Base-by-base conservation (phyloP, 1,140 invertebrate genomes). In the Drosophila setifemur region DNA sequence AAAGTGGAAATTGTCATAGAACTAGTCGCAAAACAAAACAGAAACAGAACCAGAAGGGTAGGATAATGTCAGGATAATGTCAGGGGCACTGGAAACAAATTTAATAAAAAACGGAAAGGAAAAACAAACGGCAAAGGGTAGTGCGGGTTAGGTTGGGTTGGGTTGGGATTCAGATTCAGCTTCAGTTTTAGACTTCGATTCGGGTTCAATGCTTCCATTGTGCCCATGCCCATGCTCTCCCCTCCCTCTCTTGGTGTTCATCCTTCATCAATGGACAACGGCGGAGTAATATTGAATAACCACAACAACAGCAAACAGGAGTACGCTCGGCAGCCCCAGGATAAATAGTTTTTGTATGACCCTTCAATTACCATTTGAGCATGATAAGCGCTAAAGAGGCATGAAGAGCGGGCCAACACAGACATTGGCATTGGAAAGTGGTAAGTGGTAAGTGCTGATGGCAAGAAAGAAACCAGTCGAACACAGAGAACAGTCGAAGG, bases 321-420 rank as follows among this genome's bases (percentile, higher is more conserved):
- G 66, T 48, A 79, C 67, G 75, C 71, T 81, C 72, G 67, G 75
- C 37, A 86, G 81, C 81, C 82, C 67, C 67, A 73, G 81, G 81
- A 86, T 86, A 86, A 86, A 86, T 86, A 86, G 81, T 86, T 86
- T 86, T 71, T 82, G 39, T 82, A 71, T 70, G 72, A 77, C 77
- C 79, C 82, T 87, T 87, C 83, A 87, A 87, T 87, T 88, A 87
- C 75, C 82, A 87, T 87, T 82, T 87, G 82, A 88, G 82, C 82
- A 87, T 87, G 82, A 87, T 87, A 77, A 87, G 82, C 82, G 73
- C 73, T 87, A 71, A 81, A 79, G 82, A 86, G 81, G 72, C 81
- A 66, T 67, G 72, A 54, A 58, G 61, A 61, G 53, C 28, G 8
- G n/a, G 33, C 67, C 71, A 72, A 61, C 58, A 74, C 60, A 83